Conservation (phyloP, 2,888 invertebrate genomes). For the Drosophila incognita region DNA sequence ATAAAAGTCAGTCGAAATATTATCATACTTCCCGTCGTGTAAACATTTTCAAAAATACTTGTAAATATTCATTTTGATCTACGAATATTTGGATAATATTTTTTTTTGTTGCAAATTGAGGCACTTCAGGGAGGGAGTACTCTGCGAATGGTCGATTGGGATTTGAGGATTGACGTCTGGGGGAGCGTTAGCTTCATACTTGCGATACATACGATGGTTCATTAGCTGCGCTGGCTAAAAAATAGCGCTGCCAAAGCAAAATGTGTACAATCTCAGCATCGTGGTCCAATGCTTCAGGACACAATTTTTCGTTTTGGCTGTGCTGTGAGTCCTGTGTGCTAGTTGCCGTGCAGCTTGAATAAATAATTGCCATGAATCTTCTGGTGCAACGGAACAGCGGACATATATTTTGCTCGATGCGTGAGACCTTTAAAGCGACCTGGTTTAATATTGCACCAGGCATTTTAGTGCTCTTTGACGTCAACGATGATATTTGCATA, state of each 20-base stretch:
- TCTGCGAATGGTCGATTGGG: neutral
- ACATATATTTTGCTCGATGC: conserved; percentile 24
- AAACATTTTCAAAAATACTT: neutral
- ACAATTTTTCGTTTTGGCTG: conserved; percentile 42
- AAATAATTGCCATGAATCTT: conserved; percentile 76
- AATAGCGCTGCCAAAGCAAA: conserved; percentile 76
- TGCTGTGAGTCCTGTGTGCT: conserved; percentile 12
- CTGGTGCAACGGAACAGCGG: conserved; percentile 53
- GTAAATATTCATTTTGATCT: neutral
- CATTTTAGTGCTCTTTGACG: conserved; percentile 31
- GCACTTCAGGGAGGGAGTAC: conserved; percentile 38
- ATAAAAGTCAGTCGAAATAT: neutral
- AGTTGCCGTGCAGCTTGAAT: conserved; percentile 64
- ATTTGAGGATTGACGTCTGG: neutral
- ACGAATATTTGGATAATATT: conserved; percentile 15
- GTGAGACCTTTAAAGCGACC: conserved; percentile 34
- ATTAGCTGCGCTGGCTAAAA: conserved; percentile 69
- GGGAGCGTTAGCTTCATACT: conserved; percentile 19
- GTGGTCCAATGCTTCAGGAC: conserved; percentile 42
- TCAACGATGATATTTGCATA: conserved; percentile 35
- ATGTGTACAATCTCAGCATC: conserved; percentile 77
- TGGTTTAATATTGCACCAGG: conserved; percentile 32
- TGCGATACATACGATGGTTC: no score
- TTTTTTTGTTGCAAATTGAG: conserved; percentile 18
- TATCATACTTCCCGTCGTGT: neutral